A percentile compares a stretch with the other conserved stretches of the same genome.
These are phyloP conservation scores for Harpalus rubripes DNA, from an alignment of 2,888 invertebrate genomes.

Conservation along the genomic window DNA sequence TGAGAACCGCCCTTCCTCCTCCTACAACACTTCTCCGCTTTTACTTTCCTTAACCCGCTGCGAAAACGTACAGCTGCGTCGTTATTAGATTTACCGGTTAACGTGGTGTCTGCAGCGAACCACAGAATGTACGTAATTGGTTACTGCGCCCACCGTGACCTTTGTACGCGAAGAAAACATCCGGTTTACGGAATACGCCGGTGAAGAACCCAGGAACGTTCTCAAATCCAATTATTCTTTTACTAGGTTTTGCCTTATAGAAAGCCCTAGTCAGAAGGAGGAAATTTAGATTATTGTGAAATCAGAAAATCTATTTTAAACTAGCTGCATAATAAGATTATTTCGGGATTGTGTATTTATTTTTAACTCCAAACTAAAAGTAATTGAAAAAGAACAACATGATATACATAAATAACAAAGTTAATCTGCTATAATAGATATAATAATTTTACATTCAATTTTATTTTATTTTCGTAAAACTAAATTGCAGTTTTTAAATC, in stretches of 20 bases:
- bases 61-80: slow-evolving; percentile 55
- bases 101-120: slow-evolving; percentile 55
- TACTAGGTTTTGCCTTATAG: slow-evolving; percentile 34
- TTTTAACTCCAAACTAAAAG: background rate
- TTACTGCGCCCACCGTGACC: slow-evolving; percentile 58
- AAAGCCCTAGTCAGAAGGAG: background rate
- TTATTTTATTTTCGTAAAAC: too few relatives aligned
- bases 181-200: slow-evolving; percentile 44
- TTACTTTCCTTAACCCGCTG: background rate
- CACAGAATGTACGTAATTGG: slow-evolving; percentile 65
- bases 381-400: background rate
- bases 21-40: background rate
- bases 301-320: background rate
- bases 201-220: slow-evolving; percentile 17
- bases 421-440: too few relatives aligned
- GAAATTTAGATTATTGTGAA: slow-evolving; percentile 7
- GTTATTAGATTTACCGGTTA: slow-evolving; percentile 65
- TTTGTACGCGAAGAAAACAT: slow-evolving; percentile 56
- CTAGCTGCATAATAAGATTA: background rate
- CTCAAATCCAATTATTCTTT: slow-evolving; percentile 60
- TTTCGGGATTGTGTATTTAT: background rate
- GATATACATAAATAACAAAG: background rate
- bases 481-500: too few relatives aligned
- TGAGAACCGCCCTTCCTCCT: slow-evolving; percentile 7
- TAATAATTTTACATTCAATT: too few relatives aligned